Evolutionary conservation across 2,113 vertebrate genomes (phyloP).

Genomic region (Eolophus roseicapilla): DNA sequence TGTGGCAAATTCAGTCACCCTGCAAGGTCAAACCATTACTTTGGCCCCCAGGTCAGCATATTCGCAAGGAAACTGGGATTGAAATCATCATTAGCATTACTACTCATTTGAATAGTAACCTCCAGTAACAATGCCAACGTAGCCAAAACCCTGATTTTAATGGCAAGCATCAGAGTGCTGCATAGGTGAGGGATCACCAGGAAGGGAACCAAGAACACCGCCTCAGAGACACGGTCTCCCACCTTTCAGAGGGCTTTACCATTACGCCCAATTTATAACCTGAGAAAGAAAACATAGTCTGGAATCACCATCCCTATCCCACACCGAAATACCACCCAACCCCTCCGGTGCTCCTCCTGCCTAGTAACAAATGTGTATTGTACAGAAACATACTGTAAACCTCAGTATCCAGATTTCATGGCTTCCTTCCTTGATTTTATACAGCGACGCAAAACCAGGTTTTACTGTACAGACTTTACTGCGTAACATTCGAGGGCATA

Average conservation of each 20-base stretch:
- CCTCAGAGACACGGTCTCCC: neutral
- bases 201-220: fast-evolving
- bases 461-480: neutral
- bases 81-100: neutral
- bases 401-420: neutral
- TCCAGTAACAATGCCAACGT: neutral
- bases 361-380: neutral
- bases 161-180: neutral
- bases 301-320: neutral
- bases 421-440: neutral
- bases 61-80: neutral
- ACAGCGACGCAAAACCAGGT: neutral
- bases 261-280: fast-evolving
- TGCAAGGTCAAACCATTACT: neutral
- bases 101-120: neutral
- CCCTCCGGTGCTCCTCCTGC: neutral
- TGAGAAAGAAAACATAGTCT: neutral
- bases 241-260: neutral
- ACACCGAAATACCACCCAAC: neutral
- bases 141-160: neutral
- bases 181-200: neutral
- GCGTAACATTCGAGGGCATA: neutral
- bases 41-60: neutral
- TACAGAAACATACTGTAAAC: neutral
- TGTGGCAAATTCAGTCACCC: neutral